Base-by-base conservation (phyloP, 2,797 vertebrate species). In the Dipus sagitta region DNA sequence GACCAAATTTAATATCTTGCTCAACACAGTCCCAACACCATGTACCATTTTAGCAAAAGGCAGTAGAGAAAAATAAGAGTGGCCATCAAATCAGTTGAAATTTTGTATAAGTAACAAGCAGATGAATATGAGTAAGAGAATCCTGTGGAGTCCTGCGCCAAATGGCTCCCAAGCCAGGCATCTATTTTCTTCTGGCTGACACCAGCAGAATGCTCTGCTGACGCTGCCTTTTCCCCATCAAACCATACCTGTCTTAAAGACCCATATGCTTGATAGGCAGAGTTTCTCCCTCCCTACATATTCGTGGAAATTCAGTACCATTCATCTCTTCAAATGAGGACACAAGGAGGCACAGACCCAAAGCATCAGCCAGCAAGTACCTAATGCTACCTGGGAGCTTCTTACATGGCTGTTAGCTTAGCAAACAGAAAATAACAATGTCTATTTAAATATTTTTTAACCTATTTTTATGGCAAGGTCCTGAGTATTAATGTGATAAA, bases 171-270 rank as follows among this genome's bases (percentile, higher is more conserved):
- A 38, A 72, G 42, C 60, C 26, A 11, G 60, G 88, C 71, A 88
- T 77, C 85, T 62, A 94, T 88, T 80, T 88, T 65, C 78, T 90
- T 85, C 70, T 90, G 92, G 84, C 75, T 67, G 42, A 79, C 82
- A 72, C 85, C 78, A 80, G 71, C 32, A 42, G 34, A 80, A 58
- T 94, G n/a, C 82, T 94, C 88, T 65, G 60, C 62, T 95, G 95
- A 94, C 92, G 93, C 86, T 70, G 42, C 67, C 71, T 82, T 86
- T 80, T 86, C 76, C 70, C 71, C 82, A 82, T 92, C 92, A 95
- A 96, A 96, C 96, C 94, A 96, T 93, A 95, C 91, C 97, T 95
- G 95, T 94, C 93, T 97, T 94, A 95, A 96, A 94, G 88, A 85
- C 24, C 95, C 88, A 81, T 89, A 54, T 95, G 90, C 81, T 65